phyloP scores from a whole-genome alignment of 2,797 vertebrate species.

The Neomorphus geoffroyi region DNA sequence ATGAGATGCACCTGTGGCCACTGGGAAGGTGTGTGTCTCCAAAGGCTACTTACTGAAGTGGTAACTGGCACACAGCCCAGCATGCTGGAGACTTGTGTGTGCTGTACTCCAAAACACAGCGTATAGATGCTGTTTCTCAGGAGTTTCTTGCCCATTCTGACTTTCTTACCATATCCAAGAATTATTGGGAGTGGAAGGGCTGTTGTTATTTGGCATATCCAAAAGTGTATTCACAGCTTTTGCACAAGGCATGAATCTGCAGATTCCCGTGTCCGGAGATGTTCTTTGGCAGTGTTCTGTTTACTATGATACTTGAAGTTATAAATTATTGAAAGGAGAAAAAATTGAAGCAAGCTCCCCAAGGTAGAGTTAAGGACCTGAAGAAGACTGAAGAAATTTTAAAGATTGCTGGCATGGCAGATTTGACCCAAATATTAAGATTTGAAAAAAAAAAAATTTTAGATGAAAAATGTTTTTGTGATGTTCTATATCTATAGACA shows the following conservation, averaged over 20 bases:
- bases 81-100: fast-evolving
- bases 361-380: not conserved
- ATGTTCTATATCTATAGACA: not conserved
- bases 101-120: not conserved
- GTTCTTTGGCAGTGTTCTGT: not conserved
- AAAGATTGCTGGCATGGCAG: not conserved
- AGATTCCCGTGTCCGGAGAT: not conserved
- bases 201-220: not conserved
- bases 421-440: not conserved
- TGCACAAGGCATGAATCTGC: not conserved
- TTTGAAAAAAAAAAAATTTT: not conserved
- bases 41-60: not conserved
- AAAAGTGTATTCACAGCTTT: not conserved
- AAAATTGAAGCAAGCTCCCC: not conserved
- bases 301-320: not conserved
- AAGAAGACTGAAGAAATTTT: not conserved
- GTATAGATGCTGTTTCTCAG: fast-evolving
- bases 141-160: not conserved
- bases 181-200: not conserved
- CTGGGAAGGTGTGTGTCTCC: not conserved
- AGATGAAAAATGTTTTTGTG: not conserved
- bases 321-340: not conserved
- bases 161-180: not conserved
- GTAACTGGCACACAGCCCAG: not conserved
- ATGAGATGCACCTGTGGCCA: not conserved